Evolutionary conservation across 2,113 vertebrate genomes (phyloP), one percentile per base, ranked within the genome.

Genomic region (Pseudorasbora parva): DNA sequence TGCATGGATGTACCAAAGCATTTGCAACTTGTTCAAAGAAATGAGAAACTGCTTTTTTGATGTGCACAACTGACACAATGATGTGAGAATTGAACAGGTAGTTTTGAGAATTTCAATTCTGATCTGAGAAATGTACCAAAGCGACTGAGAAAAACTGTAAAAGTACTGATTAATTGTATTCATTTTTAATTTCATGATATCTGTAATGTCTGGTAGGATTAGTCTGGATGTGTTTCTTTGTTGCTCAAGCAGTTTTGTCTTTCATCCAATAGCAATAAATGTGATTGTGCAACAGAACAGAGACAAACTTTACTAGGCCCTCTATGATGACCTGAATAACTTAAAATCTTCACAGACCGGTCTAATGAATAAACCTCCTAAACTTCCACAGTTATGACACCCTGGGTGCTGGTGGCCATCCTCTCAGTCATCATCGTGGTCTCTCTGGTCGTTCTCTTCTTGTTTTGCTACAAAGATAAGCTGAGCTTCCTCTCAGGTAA

Each of bases 381-480:
- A 59, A 49, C 6, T 17, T 49, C 56, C 78, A 43, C 87, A 94
- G 92, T 85, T 49, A 47, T 87, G 0, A 87, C 88, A 49, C 92
- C 91, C 76, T 94, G 93, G 93, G 89, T 93, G 1, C 85, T 95
- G 7, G 94, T 95, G 72, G 91, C 91, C 6, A 89, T 94, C 62
- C 90, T 94, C 82, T 94, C 89, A 5, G 87, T 91, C 85, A 91
- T 95, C 77, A 92, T 93, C 5, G 78, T 94, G 51, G 87, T 94
- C 59, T 94, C 92, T 51, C 91, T 93, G 56, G 90, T 94, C 81
- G 91, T 95, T 84, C 87, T 95, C 62, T 90, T 92, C 19, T 89
- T 95, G 60, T 93, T 94, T 89, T 95, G 94, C 90, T 94, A 93
- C 88, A 95, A 94, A 86, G 93, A 95, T 85, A 95, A 93, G 85